Evolutionary conservation across 2,113 vertebrate genomes (phyloP).

Genomic region (Laticauda colubrina): DNA sequence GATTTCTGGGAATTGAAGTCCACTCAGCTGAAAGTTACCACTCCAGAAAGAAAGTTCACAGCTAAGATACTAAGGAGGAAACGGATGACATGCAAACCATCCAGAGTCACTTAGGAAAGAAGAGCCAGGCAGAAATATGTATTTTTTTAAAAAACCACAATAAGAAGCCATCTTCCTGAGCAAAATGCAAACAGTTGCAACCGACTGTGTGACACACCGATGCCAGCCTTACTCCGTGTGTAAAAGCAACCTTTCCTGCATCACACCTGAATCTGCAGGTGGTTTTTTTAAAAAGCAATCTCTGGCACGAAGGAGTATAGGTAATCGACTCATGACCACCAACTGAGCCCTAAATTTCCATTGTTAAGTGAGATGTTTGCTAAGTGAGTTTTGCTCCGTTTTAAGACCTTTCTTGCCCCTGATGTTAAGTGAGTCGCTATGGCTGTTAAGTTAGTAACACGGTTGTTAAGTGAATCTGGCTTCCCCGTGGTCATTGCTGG

Average conservation of each 20-base stretch:
- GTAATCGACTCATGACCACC: neutral
- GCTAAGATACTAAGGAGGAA: too few relatives aligned
- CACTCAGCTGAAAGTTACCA: neutral
- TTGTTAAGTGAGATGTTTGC: neutral
- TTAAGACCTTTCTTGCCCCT: neutral
- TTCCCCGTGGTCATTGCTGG: too few relatives aligned
- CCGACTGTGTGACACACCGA: neutral
- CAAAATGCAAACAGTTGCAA: neutral
- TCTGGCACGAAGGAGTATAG: neutral
- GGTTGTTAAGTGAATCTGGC: too few relatives aligned
- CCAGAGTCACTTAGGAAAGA: too few relatives aligned
- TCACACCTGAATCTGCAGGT: neutral
- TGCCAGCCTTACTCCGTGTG: neutral
- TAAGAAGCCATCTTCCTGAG: neutral
- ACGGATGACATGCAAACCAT: too few relatives aligned
- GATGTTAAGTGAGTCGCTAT: neutral
- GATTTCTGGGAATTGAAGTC: neutral
- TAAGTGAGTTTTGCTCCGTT: neutral
- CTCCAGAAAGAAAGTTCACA: too few relatives aligned
- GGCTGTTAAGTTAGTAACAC: too few relatives aligned
- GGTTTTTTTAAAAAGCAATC: too few relatives aligned
- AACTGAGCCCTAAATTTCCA: neutral
- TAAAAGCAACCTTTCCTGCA: neutral
- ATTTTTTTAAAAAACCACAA: too few relatives aligned
- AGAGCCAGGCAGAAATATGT: too few relatives aligned